phyloP scores from a whole-genome alignment of 2,113 vertebrate genomes.

The Cercopithecus mona region DNA sequence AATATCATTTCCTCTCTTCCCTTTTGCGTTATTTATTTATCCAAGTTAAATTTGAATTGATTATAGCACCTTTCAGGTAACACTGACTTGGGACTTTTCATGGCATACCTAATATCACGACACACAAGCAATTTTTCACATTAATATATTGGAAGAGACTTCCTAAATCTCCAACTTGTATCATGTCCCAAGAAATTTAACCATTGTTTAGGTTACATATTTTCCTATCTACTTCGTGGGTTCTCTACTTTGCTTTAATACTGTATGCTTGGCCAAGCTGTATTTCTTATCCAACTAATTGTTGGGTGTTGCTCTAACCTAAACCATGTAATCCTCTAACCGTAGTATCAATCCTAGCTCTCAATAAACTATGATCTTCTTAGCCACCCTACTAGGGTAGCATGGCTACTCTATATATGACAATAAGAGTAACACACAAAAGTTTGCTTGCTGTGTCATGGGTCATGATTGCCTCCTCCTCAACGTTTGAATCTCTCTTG shows the following conservation, averaged over 20 bases:
- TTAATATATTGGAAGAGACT: not conserved
- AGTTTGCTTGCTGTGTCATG: not conserved
- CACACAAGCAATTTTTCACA: not conserved
- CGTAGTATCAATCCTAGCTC: not conserved
- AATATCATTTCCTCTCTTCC: not conserved
- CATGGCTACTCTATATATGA: not conserved
- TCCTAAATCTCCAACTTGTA: not conserved
- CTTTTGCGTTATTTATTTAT: not conserved
- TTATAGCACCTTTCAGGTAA: not conserved
- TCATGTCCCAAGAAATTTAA: not conserved
- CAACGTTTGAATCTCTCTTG: not conserved
- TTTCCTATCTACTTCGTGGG: not conserved
- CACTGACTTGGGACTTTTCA: not conserved
- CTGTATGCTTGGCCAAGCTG: not conserved
- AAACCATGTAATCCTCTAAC: not conserved
- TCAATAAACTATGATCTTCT: not conserved
- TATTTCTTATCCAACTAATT: not conserved
- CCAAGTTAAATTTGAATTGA: not conserved
- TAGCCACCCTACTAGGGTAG: not conserved
- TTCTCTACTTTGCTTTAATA: not conserved
- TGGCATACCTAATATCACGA: not conserved
- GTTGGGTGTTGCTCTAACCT: not conserved
- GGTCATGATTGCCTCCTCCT: not conserved
- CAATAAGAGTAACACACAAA: not conserved
- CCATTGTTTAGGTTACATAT: not conserved